Evolutionary conservation across 92 coral and sea anemone species (phyloP), one percentile per base, ranked within the genome.

Genomic region (Porites cylindrica): DNA sequence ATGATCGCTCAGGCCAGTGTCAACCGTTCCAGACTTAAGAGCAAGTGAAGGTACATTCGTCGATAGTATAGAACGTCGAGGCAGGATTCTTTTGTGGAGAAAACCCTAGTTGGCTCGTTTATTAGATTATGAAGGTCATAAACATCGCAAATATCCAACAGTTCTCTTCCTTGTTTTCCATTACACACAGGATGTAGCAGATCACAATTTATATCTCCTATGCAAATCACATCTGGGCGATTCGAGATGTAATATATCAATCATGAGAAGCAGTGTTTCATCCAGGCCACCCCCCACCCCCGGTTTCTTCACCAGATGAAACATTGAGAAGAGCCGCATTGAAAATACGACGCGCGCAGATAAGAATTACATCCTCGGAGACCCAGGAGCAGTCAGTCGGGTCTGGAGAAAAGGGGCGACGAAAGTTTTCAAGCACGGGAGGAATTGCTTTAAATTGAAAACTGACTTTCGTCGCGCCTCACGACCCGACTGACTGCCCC

Each of bases 101-200:
- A 85, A 18, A 90, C 79, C 53, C 86, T 85, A 26, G 90, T 90
- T 17, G 93, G 90, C 26, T 47, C 80, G 26, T 72, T 85, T 78
- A 62, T 90, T 12, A 90, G 71, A 79, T 71, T 78, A 20, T 85
- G 82, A 12, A 85, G 85, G 79, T 85, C 82, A 59, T 79, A 90
- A 52, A 90, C 75, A 53, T 89, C 85, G 60, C 93, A 83, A 56
- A 76, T 83, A 65, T 76, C 89, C 43, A 89, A 68, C 78, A 70
- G 64, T 69, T 69, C 70, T 75, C 89, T 84, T 32, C 84, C 84
- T 88, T 82, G 72, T 51, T 76, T 83, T 18, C 81, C 82, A 29
- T 89, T 89, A 43, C 61, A 79, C 80, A 77, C 32, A 53, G 92
- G 86, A 62, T 89, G 79, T 61, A 79, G 20, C 47, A 72, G 24